Base-by-base conservation (phyloP, 2,797 vertebrate genomes). In the Poecilia gillii region DNA sequence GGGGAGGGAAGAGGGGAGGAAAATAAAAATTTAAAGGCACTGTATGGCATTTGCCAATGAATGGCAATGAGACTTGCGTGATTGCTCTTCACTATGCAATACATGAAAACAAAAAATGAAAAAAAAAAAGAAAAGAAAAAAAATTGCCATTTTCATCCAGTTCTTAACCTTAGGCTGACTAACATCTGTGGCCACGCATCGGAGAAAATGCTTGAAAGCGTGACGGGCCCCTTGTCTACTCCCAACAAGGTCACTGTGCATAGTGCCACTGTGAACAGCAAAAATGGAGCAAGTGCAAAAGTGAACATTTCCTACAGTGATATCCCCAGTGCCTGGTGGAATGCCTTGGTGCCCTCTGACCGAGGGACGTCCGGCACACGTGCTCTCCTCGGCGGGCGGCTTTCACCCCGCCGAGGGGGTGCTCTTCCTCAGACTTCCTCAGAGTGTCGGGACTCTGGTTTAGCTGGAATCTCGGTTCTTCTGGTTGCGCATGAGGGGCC, bases 401-500 rank as follows among this genome's bases (percentile, higher is more conserved):
- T 86, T 3, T 78, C 20, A 41, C 81, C 90, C 84, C 73, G 4
- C 66, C 62, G 77, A 59, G 66, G 89, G 89, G 70, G 88, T 88
- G 84, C 77, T 84, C 81, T 59, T 87, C 64, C 86, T 92, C 84
- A 76, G 87, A 89, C 89, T 92, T 93, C 78, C 25, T 81, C 88
- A 87, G 88, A 79, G 76, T 18, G 49, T 81, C 74, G 31, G 78
- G 85, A 73, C 82, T 78, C 43, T 77, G 23, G 93, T 96, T 85
- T 98, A 99, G 96, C 97, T 99, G 92, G 97, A 96, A 59, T 99
- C 98, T 25, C 97, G 93, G 95, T 96, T 99, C 96, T 99, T 99
- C 96, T 99, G 98, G 96, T 99, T 99, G 83, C 98, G 97, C 98
- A 99, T 99, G 85, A 99, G 96, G 72, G 99, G 99, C 91, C 97